Evolutionary conservation across 2,113 vertebrate genomes (phyloP), one percentile per base, ranked within the genome.

Genomic region (human (Homo sapiens)): DNA sequence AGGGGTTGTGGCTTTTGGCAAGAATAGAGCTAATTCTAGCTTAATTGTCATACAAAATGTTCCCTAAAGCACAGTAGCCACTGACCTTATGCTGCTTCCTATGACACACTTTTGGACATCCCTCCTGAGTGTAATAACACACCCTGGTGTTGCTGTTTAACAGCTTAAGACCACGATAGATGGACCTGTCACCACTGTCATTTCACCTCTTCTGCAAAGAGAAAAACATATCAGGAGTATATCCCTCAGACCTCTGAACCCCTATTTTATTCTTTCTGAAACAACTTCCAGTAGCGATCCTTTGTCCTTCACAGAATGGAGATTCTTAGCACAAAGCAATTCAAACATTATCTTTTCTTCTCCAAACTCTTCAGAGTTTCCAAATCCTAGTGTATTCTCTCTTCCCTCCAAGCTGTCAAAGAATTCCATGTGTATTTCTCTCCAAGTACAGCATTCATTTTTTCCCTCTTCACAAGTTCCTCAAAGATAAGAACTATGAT

Each of bases 1-100:
- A 92, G 92, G 97, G 78, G 27, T 61, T 95, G 83, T 96, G 90
- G 16, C 89, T 96, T 98, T 98, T 95, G 92, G 94, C 92, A 96
- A 95, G 95, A 90, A 88, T 4, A 92, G 64, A 94, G 75, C 94
- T 97, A 95, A 96, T 97, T 97, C 76, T 48, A 96, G 76, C 76
- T 96, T 93, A 98, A 97, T 96, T 66, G 83, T 92, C 76, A 92
- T 52, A 43, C 81, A 88, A 97, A 92, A 12, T 68, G 96, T 90
- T 92, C 95, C 87, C 87, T 5, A 92, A 81, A 82, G 96, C 83
- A 78, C 70, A 92, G 92, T 93, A 97, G 88, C 84, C 87, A 38
- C 95, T 97, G 94, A 92, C 95, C 92, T 97, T 84, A 52, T 1
- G 87, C 52, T 87, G 27, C 94, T 95, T 92, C 76, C 80, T 76